These are phyloP conservation scores for Cosmorhoe ocellata DNA, from an alignment of 2,888 invertebrate genomes.

Conservation along the genomic window DNA sequence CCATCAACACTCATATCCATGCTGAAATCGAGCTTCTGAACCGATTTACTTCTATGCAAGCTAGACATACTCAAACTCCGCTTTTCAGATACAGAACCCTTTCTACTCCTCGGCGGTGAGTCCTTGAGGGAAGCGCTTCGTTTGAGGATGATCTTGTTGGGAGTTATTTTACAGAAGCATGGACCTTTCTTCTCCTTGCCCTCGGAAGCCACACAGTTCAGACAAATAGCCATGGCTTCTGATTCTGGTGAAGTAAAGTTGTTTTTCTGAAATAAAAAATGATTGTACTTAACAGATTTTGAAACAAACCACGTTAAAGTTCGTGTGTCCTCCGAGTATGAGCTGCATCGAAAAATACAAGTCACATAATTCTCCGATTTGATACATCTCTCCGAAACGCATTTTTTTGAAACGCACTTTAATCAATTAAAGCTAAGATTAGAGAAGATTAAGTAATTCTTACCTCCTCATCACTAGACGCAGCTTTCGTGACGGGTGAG, in stretches of 20 bases:
- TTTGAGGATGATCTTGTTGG: conserved; percentile 53
- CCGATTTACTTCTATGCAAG: conserved; percentile 71
- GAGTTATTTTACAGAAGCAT: conserved; percentile 64
- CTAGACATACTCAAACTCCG: conserved; percentile 72
- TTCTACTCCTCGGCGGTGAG: conserved; percentile 59
- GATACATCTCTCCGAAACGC: too few relatives aligned
- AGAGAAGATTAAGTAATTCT: too few relatives aligned
- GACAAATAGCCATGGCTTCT: conserved; percentile 68
- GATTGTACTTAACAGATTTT: too few relatives aligned
- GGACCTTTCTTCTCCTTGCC: conserved; percentile 46
- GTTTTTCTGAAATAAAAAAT: conserved; percentile 56
- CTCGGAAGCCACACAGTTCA: conserved; percentile 58
- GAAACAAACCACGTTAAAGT: too few relatives aligned
- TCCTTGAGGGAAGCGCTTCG: conserved; percentile 69
- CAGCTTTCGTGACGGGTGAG: conserved; percentile 62
- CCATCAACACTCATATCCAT: conserved; percentile 80
- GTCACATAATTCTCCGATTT: too few relatives aligned
- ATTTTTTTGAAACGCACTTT: too few relatives aligned
- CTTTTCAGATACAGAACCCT: conserved; percentile 58
- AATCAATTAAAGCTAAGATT: too few relatives aligned
- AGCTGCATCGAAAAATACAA: too few relatives aligned
- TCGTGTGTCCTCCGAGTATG: too few relatives aligned
- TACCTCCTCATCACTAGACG: conserved; percentile 74
- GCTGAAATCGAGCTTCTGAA: conserved; percentile 78
- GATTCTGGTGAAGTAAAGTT: conserved; percentile 71